Base-by-base conservation (phyloP, 2,888 invertebrate genomes). In the Lacanobia oleracea region DNA sequence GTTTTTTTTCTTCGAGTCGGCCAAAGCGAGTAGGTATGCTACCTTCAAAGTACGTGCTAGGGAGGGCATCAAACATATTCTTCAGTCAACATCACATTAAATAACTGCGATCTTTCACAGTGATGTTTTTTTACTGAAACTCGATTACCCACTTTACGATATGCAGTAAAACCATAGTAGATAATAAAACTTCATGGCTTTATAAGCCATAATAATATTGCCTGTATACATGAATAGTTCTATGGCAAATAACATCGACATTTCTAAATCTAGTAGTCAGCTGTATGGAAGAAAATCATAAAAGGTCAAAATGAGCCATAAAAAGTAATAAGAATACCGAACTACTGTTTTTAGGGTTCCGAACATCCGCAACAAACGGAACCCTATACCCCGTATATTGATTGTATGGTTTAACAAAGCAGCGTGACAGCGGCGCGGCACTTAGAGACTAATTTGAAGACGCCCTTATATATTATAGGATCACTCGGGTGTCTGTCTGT, bases 121-220 rank as follows among this genome's bases (percentile, higher is more conserved):
- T 45, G 45, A 12, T 61, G 33, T 21, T 7, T 70, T 54, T 71
- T 72, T 61, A 72, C 14, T 21, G 6, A 45, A 53, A 18, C 37
- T 37, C 7, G 40, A 68, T 59, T 45, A 53, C 53, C 45, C 37
- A 18, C 8, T 72, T 72, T 72, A 72, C 48, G 62, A 33, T 48
- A 56, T 7, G 18, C 23, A 61, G 10, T 72, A 48, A 40, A 61
- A 48, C 14, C 27, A 21, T n/a, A 40, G 72, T 72, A 72, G 21
- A 40, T 43, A 33, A 33, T 71, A 71, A 60, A 71, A 37, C 10
- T 45, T 48, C 7, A 54, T 48, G 48, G n/a, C 18, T 70, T 69
- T 69, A 48, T 60, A 23, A 71, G 43, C n/a, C 6, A 60, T 71
- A 23, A 54, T 10, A 53, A 40, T 45, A 60, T 37, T 69, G 53